Evolutionary conservation across 23 tunicate species (phyloP).

Genomic region (Styela plicata): DNA sequence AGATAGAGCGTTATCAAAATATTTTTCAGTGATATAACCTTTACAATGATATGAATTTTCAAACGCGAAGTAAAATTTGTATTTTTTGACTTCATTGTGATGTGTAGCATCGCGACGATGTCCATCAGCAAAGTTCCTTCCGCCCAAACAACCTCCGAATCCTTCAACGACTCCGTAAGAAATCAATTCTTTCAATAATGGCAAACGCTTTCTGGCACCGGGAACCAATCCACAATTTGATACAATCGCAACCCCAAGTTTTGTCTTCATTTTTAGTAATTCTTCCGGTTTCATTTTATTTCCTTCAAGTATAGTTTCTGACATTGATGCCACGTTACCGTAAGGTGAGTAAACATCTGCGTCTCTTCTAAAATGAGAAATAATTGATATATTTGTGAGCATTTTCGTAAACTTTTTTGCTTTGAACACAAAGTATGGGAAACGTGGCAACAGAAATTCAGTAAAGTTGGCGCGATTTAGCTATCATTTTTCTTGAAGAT

Average conservation of each 20-base stretch:
- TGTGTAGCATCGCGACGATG: background rate
- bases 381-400: too few relatives aligned
- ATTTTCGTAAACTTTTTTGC: too few relatives aligned
- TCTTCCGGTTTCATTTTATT: background rate
- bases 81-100: background rate
- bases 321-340: background rate
- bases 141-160: slow-evolving; percentile 20
- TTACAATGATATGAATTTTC: slow-evolving; percentile 14
- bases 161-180: slow-evolving; percentile 1
- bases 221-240: slow-evolving; percentile 2
- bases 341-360: slow-evolving; percentile 2
- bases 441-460: too few relatives aligned
- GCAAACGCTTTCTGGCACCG: slow-evolving; percentile 7
- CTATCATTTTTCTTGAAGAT: too few relatives aligned
- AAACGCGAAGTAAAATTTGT: slow-evolving; percentile 20
- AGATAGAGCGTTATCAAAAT: background rate
- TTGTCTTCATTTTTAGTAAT: slow-evolving; percentile 4
- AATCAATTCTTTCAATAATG: background rate
- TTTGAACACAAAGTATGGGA: too few relatives aligned
- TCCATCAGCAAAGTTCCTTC: slow-evolving; percentile 9
- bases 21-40: slow-evolving; percentile 3
- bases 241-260: slow-evolving; percentile 11
- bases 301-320: background rate
- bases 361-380: background rate
- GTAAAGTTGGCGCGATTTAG: too few relatives aligned